Evolutionary conservation across 2,797 vertebrate genomes (phyloP), one percentile per base, ranked within the genome.

Genomic region (Falco concolor): DNA sequence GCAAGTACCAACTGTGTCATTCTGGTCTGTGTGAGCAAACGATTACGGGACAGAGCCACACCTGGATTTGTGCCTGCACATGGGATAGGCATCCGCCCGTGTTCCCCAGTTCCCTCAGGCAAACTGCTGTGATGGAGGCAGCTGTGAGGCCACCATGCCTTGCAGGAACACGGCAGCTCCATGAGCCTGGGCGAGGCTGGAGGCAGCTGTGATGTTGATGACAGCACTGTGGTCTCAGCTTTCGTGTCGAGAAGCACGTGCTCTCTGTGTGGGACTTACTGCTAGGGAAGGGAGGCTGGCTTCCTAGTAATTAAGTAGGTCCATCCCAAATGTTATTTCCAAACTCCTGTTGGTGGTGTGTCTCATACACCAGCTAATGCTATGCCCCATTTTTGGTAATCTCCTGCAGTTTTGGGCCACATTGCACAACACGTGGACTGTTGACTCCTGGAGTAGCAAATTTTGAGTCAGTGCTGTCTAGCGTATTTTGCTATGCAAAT

Each of bases 71-170:
- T 70, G 40, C 56, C 36, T 85, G 20, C 4, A 1, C 8, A 1
- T 56, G 38, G 12, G 13, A 4, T 63, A 77, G 59, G 72, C 2
- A 2, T 16, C 78, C 2, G 1, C 56, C 24, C 52, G 59, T 3
- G 0, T 49, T 74, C 42, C 45, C 47, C 67, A 40, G 0, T 54
- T 86, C 36, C 52, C 40, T 60, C 0, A 0, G 42, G 45, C 63
- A 76, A 84, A 76, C 28, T 4, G 0, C 45, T 69, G 18, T 53
- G 70, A 47, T 3, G 3, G 60, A 75, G 22, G 25, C 0, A 2
- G 40, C 50, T 4, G 2, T 1, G 2, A 67, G 34, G 40, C 12
- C 27, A 6, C 12, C 0, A 2, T 65, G 10, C 32, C 38, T 75
- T 34, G 34, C 32, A 54, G 24, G 47, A 59, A 44, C 34, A 34